Conservation (phyloP, 1,140 invertebrate species). For the Lepidurus packardi region DNA sequence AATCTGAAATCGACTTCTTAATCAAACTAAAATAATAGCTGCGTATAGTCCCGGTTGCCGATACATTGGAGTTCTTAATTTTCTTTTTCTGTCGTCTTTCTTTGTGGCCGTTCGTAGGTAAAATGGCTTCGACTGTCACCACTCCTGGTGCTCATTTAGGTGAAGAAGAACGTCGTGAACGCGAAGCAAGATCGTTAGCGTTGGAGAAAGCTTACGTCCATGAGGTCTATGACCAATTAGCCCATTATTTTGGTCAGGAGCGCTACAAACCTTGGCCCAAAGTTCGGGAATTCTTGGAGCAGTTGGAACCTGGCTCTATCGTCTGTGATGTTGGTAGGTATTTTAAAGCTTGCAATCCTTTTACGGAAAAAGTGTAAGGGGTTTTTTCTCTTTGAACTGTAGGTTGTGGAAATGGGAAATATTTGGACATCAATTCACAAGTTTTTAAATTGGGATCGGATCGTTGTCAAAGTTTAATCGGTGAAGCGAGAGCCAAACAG, state of each 20-base stretch:
- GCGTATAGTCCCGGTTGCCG: background rate
- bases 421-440: constrained; percentile 76
- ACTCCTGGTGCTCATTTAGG: constrained; percentile 17
- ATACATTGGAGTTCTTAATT: background rate
- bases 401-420: constrained; percentile 92
- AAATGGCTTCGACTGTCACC: constrained; percentile 24
- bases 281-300: constrained; percentile 77
- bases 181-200: constrained; percentile 67
- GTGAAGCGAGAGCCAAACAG: constrained; percentile 66
- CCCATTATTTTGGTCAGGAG: constrained; percentile 42
- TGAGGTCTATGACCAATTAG: constrained; percentile 84
- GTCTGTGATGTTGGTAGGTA: constrained; percentile 84
- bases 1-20: background rate
- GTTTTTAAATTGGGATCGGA: constrained; percentile 83
- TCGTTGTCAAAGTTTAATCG: constrained; percentile 70
- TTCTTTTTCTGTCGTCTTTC: constrained; percentile 12
- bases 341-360: too few species aligned
- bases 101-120: background rate
- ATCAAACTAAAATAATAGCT: constrained; percentile 6
- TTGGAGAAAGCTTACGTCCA: constrained; percentile 91
- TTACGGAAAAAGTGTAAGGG: background rate
- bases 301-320: constrained; percentile 79
- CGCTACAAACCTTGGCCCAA: constrained; percentile 70
- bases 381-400: constrained; percentile 34
- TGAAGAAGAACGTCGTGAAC: constrained; percentile 47